Conservation (phyloP, 2,113 vertebrate species). For the Aplodontia rufa region DNA sequence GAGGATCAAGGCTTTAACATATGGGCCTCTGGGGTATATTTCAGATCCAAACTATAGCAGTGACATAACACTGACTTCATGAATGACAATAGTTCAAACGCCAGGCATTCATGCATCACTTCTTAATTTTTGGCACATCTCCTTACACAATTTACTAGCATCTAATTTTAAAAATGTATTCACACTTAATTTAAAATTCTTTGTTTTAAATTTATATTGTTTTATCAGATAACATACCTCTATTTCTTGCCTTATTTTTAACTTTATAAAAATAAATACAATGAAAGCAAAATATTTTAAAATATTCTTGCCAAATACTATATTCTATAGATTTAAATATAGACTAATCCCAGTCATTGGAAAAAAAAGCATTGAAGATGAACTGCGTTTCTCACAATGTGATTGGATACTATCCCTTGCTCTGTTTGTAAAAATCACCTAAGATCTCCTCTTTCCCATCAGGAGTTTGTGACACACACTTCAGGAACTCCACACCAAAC, state of each 20-base stretch:
- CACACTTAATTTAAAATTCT: slow-evolving; percentile 5
- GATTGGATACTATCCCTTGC: not conserved
- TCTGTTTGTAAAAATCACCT: not conserved
- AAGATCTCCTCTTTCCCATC: not conserved
- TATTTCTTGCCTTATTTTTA: not conserved
- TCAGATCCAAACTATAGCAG: too few relatives aligned
- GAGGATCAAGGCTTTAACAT: not conserved
- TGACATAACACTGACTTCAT: not conserved
- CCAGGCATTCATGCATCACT: not conserved
- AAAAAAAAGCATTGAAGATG: not conserved
- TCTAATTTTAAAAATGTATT: not conserved
- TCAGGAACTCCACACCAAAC: not conserved
- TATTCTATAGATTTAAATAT: not conserved
- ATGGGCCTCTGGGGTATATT: fast-evolving
- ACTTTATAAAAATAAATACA: slow-evolving; percentile 17
- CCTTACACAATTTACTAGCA: not conserved
- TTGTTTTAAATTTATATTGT: not conserved
- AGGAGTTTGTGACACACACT: not conserved
- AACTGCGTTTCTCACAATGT: not conserved
- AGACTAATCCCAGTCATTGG: not conserved
- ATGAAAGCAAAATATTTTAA: not conserved
- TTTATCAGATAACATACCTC: not conserved
- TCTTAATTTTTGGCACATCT: not conserved
- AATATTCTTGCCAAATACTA: not conserved
- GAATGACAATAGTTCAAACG: not conserved